phyloP scores from a whole-genome alignment of 2,888 invertebrate genomes.

The Pheosia gnoma region DNA sequence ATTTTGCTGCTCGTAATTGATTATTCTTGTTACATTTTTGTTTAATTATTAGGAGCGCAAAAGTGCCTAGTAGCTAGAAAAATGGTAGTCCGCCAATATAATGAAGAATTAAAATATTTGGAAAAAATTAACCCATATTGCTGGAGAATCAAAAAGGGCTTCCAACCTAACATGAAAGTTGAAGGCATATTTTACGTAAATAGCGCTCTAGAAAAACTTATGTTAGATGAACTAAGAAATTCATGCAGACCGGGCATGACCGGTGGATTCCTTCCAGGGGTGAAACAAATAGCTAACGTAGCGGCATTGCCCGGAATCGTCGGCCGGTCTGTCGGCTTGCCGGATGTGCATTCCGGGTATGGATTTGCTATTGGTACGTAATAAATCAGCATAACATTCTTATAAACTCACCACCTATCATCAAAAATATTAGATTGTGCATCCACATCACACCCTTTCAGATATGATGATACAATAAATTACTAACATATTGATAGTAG shows the following conservation, averaged over 20 bases:
- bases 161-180: conserved; percentile 99
- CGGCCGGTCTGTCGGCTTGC: conserved; percentile 95
- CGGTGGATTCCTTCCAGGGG: conserved; percentile 98
- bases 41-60: background rate
- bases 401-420: too few species aligned
- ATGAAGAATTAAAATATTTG: conserved; percentile 96
- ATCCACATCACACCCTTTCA: too few species aligned
- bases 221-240: conserved; percentile 98
- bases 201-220: conserved; percentile 93
- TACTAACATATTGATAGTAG: too few species aligned
- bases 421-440: background rate
- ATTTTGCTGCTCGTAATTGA: too few species aligned
- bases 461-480: too few species aligned
- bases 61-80: background rate
- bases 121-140: conserved; percentile 93
- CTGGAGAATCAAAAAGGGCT: conserved; percentile 99
- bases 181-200: conserved; percentile 99
- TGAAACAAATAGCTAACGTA: conserved; percentile 99
- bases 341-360: conserved; percentile 99
- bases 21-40: background rate
- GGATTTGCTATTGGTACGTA: conserved; percentile 97
- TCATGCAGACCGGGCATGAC: conserved; percentile 94
- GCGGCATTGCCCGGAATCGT: conserved; percentile 99
- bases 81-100: conserved; percentile 95
- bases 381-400: too few species aligned